Evolutionary conservation across 2,797 vertebrate species (phyloP), one percentile per base, ranked within the genome.

Genomic region (Gymnoscopelus microlampas): DNA sequence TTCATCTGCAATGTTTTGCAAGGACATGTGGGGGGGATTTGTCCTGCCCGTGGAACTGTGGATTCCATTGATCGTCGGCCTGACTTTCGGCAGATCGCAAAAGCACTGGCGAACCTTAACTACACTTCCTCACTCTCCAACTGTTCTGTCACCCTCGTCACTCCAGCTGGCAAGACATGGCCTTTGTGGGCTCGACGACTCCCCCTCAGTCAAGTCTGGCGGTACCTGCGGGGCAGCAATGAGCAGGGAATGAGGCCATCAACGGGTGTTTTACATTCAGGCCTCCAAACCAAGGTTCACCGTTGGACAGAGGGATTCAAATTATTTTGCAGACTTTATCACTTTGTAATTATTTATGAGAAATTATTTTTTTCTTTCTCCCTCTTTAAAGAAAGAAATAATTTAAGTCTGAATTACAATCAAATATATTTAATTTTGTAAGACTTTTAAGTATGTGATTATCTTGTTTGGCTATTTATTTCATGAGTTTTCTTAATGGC

Each of bases 401-500:
- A 48, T 79, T 76, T 71, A 51, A 81, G 83, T 84, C 77, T 82
- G 75, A 86, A 79, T 86, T 79, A 85, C 85, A 91, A 89, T 91
- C 88, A 86, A 79, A 92, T 60, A 84, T 91, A 89, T 91, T 90
- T 91, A 86, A 71, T 85, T 81, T 82, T 74, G 49, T 56, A 83
- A 83, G 78, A 85, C 76, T 90, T 90, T 89, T 87, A 88, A 84
- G 58, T 85, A 83, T 80, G 83, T 86, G 86, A 85, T 86, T 85
- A 68, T 84, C 39, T 44, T 44, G 82, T 87, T 89, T 85, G 74
- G 63, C 77, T 91, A 92, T 93, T 91, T 93, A 93, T 92, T 91
- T 66, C 79, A 44, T 74, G 74, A 58, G 79, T 44, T 70, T 68
- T 72, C 26, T 44, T 66, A 59, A 60, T 48, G 63, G 71, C 63